phyloP scores from a whole-genome alignment of 2,113 vertebrate species.

The Corythornis vintsioides region DNA sequence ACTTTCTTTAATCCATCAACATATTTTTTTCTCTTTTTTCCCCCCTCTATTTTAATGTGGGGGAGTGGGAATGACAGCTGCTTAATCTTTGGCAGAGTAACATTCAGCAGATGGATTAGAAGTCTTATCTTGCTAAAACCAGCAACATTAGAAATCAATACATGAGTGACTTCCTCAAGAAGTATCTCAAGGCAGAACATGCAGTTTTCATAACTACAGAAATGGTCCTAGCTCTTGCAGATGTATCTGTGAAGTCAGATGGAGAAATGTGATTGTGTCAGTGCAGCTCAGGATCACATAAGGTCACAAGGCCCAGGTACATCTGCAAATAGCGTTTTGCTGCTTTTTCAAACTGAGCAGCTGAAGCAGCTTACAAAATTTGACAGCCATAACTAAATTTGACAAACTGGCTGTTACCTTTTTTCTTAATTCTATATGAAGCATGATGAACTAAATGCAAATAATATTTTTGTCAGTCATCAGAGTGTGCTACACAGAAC shows the following conservation, averaged over 20 bases:
- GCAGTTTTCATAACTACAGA: not conserved
- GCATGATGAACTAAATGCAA: not conserved
- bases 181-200: not conserved
- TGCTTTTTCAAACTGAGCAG: slow-evolving; percentile 1
- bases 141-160: slow-evolving; percentile 56
- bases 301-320: not conserved
- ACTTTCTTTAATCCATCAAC: slow-evolving; percentile 29
- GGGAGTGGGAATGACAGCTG: not conserved
- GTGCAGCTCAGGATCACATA: not conserved
- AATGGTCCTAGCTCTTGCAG: not conserved
- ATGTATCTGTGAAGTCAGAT: not conserved
- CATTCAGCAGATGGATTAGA: slow-evolving; percentile 60
- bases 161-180: slow-evolving; percentile 39
- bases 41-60: not conserved
- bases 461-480: not conserved
- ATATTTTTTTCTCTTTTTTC: not conserved
- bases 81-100: slow-evolving; percentile 58
- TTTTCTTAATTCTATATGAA: not conserved
- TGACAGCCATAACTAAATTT: not conserved
- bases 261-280: not conserved
- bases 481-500: not conserved
- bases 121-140: slow-evolving; percentile 71
- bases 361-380: not conserved
- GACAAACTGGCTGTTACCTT: not conserved
- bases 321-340: not conserved